phyloP scores from a whole-genome alignment of 2,797 vertebrate species.

The Sciaenops ocellatus region DNA sequence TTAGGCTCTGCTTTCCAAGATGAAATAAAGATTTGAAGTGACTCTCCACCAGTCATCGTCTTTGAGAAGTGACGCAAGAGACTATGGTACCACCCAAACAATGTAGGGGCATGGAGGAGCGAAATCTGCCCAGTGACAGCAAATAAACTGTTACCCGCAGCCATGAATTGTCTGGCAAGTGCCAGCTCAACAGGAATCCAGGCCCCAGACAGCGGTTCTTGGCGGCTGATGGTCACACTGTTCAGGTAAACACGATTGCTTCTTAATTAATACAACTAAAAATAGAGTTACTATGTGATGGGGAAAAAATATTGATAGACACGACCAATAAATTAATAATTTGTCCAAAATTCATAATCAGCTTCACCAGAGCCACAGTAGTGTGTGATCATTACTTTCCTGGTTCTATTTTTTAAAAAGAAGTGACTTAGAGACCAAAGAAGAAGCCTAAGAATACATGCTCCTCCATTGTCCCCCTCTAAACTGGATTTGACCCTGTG shows the following conservation, averaged over 20 bases:
- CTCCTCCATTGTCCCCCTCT: slow-evolving; percentile 16
- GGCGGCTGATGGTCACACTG: not conserved
- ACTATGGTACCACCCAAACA: slow-evolving; percentile 63
- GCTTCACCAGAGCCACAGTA: not conserved
- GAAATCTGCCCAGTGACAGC: slow-evolving; percentile 76
- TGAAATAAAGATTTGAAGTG: slow-evolving; percentile 56
- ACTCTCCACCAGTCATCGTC: slow-evolving; percentile 50
- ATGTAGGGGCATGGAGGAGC: slow-evolving; percentile 62
- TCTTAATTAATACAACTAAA: not conserved
- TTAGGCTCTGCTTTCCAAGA: slow-evolving; percentile 15
- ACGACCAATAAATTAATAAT: not conserved
- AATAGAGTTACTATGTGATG: not conserved
- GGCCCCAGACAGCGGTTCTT: slow-evolving; percentile 42
- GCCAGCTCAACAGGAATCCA: slow-evolving; percentile 64
- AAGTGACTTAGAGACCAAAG: not conserved
- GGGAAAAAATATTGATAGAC: not conserved
- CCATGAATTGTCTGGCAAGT: slow-evolving; percentile 55
- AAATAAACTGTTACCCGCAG: slow-evolving; percentile 64
- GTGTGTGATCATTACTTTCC: not conserved
- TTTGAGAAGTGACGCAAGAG: slow-evolving; percentile 61
- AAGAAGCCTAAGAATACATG: slow-evolving; percentile 22
- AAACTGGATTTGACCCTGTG: slow-evolving; percentile 31
- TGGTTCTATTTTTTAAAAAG: slow-evolving; percentile 1
- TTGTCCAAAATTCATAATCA: not conserved
- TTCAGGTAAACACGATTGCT: not conserved